A percentile compares a stretch with the other conserved stretches of the same genome.
phyloP scores from a whole-genome alignment of 2,113 vertebrate genomes.

The Dunckerocampus dactyliophorus region DNA sequence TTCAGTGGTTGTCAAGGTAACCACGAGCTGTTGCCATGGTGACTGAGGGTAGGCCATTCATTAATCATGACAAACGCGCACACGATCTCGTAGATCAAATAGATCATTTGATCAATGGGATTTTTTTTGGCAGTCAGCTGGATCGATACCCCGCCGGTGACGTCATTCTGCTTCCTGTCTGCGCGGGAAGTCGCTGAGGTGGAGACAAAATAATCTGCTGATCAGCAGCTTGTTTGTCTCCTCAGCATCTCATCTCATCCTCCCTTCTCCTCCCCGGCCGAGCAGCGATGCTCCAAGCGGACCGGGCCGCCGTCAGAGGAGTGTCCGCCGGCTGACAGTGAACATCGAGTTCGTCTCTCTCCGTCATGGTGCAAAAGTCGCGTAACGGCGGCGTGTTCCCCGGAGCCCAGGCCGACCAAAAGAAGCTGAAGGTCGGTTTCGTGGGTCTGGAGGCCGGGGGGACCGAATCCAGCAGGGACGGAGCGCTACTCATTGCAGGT shows the following conservation, averaged over 20 bases:
- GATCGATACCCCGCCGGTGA: slow-evolving; percentile 17
- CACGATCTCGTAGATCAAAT: neutral
- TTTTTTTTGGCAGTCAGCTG: neutral
- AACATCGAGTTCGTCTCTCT: slow-evolving; percentile 7
- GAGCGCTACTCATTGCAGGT: slow-evolving; percentile 85
- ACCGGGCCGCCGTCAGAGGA: slow-evolving; percentile 53
- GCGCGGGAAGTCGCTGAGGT: slow-evolving; percentile 23
- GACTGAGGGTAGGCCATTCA: neutral
- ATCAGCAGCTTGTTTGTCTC: slow-evolving; percentile 9
- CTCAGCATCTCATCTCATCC: neutral
- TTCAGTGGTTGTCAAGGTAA: slow-evolving; percentile 22
- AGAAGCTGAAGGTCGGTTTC: slow-evolving; percentile 96
- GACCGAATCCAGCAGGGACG: slow-evolving; percentile 85
- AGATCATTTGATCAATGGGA: neutral
- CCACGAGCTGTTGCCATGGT: slow-evolving; percentile 10
- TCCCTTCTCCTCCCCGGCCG: slow-evolving; percentile 4
- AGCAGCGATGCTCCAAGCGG: slow-evolving; percentile 38
- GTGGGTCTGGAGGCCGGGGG: slow-evolving; percentile 88
- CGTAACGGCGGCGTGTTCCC: slow-evolving; percentile 92
- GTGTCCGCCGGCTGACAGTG: neutral
- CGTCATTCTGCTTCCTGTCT: slow-evolving; percentile 38
- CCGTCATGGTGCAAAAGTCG: slow-evolving; percentile 89
- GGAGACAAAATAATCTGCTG: slow-evolving; percentile 23
- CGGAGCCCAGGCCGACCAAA: slow-evolving; percentile 81
- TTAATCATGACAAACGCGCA: neutral